Conservation (phyloP, 2,888 invertebrate genomes). For the Spisula solida region DNA sequence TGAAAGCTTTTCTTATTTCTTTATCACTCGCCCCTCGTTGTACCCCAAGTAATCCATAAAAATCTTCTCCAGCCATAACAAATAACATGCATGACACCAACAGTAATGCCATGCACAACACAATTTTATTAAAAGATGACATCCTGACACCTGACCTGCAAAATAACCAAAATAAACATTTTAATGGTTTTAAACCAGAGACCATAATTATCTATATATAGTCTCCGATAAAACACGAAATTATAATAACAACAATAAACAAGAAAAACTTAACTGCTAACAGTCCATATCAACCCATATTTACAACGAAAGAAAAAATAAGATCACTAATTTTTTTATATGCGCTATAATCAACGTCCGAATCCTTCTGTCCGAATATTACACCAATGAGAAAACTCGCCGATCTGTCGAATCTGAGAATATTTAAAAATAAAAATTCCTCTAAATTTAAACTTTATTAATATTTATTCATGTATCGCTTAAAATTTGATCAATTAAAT, state of each 20-base stretch:
- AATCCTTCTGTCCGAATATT: neutral
- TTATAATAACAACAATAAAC: too few relatives aligned
- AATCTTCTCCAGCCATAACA: conserved; percentile 88
- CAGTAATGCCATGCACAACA: neutral
- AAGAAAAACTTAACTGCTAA: too few relatives aligned
- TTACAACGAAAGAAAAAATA: neutral
- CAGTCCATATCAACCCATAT: neutral
- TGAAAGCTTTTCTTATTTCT: conserved; percentile 93
- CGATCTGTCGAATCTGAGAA: neutral
- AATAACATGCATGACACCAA: neutral
- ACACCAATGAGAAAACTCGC: neutral
- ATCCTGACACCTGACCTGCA: conserved; percentile 7
- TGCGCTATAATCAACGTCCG: neutral
- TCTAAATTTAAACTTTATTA: neutral
- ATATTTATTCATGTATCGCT: neutral
- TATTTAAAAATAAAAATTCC: neutral
- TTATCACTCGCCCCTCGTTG: conserved; percentile 91
- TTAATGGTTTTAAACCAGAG: too few relatives aligned
- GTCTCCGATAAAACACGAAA: too few relatives aligned
- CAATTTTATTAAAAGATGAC: neutral
- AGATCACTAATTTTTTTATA: neutral
- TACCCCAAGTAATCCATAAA: conserved; percentile 92
- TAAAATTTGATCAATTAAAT: neutral
- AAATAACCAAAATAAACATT: too few relatives aligned
- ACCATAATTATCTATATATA: too few relatives aligned